phyloP scores from a whole-genome alignment of 2,888 invertebrate species.

The Eupsilia transversa region DNA sequence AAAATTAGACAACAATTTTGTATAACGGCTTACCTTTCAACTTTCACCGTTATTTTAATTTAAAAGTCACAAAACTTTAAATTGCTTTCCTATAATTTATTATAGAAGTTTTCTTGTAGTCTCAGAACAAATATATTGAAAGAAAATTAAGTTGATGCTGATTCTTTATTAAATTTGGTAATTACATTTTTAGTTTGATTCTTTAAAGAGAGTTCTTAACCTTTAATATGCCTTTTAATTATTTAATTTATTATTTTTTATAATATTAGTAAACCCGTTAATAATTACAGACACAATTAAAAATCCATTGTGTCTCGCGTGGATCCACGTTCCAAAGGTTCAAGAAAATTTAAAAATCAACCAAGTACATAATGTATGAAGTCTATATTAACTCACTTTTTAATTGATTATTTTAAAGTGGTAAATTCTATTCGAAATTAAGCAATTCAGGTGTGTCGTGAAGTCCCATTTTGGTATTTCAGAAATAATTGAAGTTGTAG shows the following conservation, averaged over 20 bases:
- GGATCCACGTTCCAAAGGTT: too few relatives aligned
- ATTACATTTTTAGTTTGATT: not conserved
- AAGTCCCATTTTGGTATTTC: not conserved
- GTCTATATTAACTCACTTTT: too few relatives aligned
- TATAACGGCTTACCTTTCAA: slow-evolving; percentile 32
- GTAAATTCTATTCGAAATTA: not conserved
- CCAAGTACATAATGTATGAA: too few relatives aligned
- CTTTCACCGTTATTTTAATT: slow-evolving; percentile 41
- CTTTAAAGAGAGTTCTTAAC: not conserved
- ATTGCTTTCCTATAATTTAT: slow-evolving; percentile 52
- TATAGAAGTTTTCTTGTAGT: slow-evolving; percentile 22
- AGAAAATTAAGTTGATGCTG: slow-evolving; percentile 6
- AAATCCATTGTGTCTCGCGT: too few relatives aligned
- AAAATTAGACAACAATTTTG: slow-evolving; percentile 33
- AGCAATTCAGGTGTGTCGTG: not conserved
- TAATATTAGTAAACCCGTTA: too few relatives aligned
- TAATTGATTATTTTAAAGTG: not conserved
- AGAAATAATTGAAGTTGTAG: not conserved
- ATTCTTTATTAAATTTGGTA: not conserved
- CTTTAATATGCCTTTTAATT: too few relatives aligned
- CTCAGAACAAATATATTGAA: slow-evolving; percentile 19
- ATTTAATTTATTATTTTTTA: too few relatives aligned
- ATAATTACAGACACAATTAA: too few relatives aligned
- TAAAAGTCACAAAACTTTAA: slow-evolving; percentile 48
- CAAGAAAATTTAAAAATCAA: too few relatives aligned